Conservation (phyloP, 2,113 vertebrate genomes). For the Oxygymnocypris stewartii region DNA sequence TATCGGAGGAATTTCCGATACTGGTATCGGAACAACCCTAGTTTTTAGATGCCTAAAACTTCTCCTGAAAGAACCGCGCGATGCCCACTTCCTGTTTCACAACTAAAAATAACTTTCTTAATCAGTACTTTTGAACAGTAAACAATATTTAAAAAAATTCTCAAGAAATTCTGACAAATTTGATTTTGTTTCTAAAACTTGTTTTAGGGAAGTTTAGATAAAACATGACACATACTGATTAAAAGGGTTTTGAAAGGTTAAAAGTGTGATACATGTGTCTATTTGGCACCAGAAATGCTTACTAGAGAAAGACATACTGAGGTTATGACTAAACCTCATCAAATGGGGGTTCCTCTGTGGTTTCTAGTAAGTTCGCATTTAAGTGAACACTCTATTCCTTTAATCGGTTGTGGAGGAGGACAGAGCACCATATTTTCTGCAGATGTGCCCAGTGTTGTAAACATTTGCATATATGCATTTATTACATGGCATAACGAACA, state of each 20-base stretch:
- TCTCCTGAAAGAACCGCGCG: neutral
- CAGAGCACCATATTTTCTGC: conserved; percentile 50
- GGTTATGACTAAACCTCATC: conserved; percentile 54
- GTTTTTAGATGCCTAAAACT: neutral
- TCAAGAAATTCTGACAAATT: no score
- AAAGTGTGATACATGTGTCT: conserved; percentile 5
- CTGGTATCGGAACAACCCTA: no score
- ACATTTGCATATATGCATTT: conserved; percentile 42
- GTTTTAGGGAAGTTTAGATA: neutral
- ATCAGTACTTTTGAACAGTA: neutral
- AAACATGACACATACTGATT: neutral
- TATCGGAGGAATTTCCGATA: no score
- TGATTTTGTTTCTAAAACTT: no score
- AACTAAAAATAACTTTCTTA: neutral
- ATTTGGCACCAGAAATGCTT: conserved; percentile 29
- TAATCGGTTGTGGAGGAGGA: conserved; percentile 54
- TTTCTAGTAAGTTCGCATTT: conserved; percentile 47
- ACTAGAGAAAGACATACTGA: conserved; percentile 31
- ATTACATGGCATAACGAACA: conserved; percentile 2
- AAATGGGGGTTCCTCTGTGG: conserved; percentile 50
- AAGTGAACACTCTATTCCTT: conserved; percentile 46
- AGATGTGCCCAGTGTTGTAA: conserved; percentile 52
- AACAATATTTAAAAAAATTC: neutral
- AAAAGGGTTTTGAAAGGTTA: neutral
- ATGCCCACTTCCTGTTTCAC: neutral